Evolutionary conservation across 2,113 vertebrate genomes (phyloP), one percentile per base, ranked within the genome.

Genomic region (Bufo gargarizans): DNA sequence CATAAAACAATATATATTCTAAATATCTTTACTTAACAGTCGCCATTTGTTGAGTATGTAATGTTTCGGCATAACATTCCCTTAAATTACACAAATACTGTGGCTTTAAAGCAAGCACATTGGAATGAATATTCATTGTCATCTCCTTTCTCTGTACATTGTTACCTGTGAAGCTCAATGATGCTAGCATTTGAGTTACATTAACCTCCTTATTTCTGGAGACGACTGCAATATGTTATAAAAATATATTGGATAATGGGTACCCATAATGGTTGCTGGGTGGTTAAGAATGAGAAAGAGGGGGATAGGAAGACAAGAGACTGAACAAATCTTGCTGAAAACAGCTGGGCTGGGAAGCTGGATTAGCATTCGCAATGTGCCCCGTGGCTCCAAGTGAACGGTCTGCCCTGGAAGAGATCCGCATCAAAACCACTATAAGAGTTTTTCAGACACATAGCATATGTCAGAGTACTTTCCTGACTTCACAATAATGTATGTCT

Each of bases 321-420:
- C 86, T 80, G 71, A 55, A 87, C 86, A 80, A 87, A 87, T 82
- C 86, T 72, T 82, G 63, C 77, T 74, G 50, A 20, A 59, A 87
- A 81, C 86, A 87, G 86, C 74, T 87, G 86, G 53, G 61, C 77
- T 67, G 86, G 86, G 77, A 79, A 71, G 86, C 61, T 81, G 65
- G 63, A 87, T 82, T 81, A 87, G 78, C 77, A 87, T 87, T 80
- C 43, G 53, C 77, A 72, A 82, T 81, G 77, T 71, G 78, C 86
- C 86, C 78, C 67, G 61, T 72, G 86, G 86, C 86, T 82, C 86
- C 53, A 17, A 8, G 65, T 56, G 86, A 80, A 67, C 49, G 65
- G 50, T 63, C 49, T 55, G 50, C 77, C 86, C 86, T 79, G 86
- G 63, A 86, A 77, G 56, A 86, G 59, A 86, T 61, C 76, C 67